Base-by-base conservation (phyloP, 2,797 vertebrate genomes). In the Parauchenoglanis punctatus region DNA sequence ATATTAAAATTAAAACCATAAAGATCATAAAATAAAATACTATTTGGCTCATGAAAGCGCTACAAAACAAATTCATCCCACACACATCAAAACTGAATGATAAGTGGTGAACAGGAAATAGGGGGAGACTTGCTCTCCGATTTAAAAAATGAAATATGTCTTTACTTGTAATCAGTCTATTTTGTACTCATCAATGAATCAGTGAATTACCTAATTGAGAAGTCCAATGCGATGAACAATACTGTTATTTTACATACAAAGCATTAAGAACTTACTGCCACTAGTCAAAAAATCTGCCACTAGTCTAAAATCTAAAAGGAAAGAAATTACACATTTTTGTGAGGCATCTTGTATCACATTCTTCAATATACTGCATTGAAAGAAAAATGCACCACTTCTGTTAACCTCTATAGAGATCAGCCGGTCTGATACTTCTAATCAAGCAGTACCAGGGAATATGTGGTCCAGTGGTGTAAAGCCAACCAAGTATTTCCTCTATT, bases 101-200 rank as follows among this genome's bases (percentile, higher is more conserved):
- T n/a, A 20, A 23, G 3, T 7, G 12, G 18, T 44, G n/a, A 59
- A 49, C 12, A 81, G 7, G 18, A 28, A 83, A 73, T 23, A 11
- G 20, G 87, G 67, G 73, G 68, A 88, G 59, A 35, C 70, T 85
- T 44, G 35, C 70, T 88, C 68, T 85, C 68, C 84, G 68, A 17
- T 23, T 31, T 35, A 76, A 88, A 88, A 88, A 88, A 49, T 3
- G 13, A n/a, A 77, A 35, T 17, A 3, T 46, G 20, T 59, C 31
- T 44, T 84, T 40, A 58, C 11, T 40, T 73, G 31, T 25, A n/a
- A 25, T 61, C 35, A 61, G 59, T 67, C 11, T 17, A n/a, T 75
- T 61, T 63, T 54, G 31, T 81, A 12, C 17, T 61, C 25, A 58
- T 2, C 10, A 20, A 28, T 28, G 25, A 15, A 49, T 28, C 28